Evolutionary conservation across 1,140 invertebrate species (phyloP).

Genomic region (Ceratitis capitata): DNA sequence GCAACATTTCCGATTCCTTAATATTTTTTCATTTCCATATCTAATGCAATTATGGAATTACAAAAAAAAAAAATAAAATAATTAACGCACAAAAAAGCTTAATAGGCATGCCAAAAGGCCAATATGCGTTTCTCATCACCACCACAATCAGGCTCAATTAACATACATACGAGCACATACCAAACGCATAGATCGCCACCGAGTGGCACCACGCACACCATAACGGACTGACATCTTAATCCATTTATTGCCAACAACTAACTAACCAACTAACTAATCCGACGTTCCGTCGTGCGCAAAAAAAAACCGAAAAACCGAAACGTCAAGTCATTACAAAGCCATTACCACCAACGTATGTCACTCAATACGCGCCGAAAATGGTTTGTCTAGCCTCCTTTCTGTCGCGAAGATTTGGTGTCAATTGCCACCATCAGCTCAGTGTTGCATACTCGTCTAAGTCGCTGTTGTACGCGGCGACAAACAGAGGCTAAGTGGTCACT

Average conservation of each 20-base stretch:
- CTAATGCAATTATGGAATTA: background rate
- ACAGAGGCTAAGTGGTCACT: background rate
- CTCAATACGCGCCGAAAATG: constrained; percentile 27
- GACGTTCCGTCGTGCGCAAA: background rate
- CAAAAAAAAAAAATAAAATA: background rate
- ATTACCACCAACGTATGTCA: constrained; percentile 30
- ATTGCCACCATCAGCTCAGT: constrained; percentile 29
- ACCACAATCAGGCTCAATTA: background rate
- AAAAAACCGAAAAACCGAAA: too few species aligned
- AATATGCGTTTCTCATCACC: constrained; percentile 8
- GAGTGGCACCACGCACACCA: background rate
- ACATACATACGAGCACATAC: too few species aligned
- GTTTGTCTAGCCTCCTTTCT: constrained; percentile 11
- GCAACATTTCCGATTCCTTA: background rate
- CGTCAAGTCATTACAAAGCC: constrained; percentile 22
- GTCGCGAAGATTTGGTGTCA: constrained; percentile 29
- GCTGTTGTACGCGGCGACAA: background rate
- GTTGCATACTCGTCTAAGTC: too few species aligned
- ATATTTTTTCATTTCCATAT: too few species aligned
- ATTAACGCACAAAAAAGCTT: constrained; percentile 4
- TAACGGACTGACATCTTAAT: constrained; percentile 31
- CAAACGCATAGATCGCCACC: background rate
- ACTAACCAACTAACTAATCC: constrained; percentile 20
- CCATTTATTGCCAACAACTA: constrained; percentile 29
- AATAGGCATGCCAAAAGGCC: background rate